Evolutionary conservation across 64 coral and sea anemone species (phyloP), one percentile per base, ranked within the genome.

Genomic region (Stichodactyla mertensii): DNA sequence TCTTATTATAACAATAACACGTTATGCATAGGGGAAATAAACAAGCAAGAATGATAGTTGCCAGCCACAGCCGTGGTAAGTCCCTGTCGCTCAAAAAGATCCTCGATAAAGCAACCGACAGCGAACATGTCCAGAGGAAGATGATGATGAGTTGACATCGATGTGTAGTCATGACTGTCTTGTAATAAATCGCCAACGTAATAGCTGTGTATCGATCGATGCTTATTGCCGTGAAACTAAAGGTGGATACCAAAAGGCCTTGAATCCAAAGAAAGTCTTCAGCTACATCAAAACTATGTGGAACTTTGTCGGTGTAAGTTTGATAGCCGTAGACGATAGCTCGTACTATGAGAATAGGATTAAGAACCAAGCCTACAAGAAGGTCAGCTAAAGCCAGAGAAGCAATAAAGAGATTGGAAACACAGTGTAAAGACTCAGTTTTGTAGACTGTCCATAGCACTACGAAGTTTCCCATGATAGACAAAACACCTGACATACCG

Each of bases 371-470:
- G 55, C 93, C 93, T 15, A 95, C 93, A 53, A 92, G 24, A 5
- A 92, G 19, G 61, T 92, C 89, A 6, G 93, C 93, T 2, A 82
- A 31, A 4, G 93, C 83, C 51, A 95, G 81, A 4, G 93, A 95
- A 8, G 87, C 93, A 28, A 95, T 89, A 66, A 89, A 92, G 61
- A 62, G 89, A 80, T 95, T 92, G 0, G 89, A 92, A 10, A 95
- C 88, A 20, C 82, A 77, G 52, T 86, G 84, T 1, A 95, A 84
- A 23, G 90, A 59, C 45, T 81, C 79, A 14, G 90, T 95, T 4
- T 80, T 79, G 57, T 87, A 92, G 51, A 95, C 88, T 10, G 93
- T 89, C 16, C 69, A 31, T 27, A 95, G 55, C 53, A 95, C 93
- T 12, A 95, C 55, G 4, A 60, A 61, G 28, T 95, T 95, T 18